A percentile compares a stretch with the other conserved stretches of the same genome.
Evolutionary conservation across 2,113 vertebrate species (phyloP).

Genomic region (Suricata suricatta): DNA sequence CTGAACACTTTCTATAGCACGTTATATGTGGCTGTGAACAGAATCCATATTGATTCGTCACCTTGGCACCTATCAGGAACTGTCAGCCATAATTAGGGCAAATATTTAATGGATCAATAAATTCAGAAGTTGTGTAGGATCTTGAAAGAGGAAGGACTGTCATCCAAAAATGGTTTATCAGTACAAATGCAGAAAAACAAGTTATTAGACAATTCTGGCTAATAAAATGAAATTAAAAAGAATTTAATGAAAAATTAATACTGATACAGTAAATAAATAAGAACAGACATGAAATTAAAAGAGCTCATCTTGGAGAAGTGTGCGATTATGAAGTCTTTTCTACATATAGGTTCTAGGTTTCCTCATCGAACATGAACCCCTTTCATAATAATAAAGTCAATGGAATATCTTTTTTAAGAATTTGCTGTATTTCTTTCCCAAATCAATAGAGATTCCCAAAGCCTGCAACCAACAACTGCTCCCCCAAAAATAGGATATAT

Average conservation of each 20-base stretch:
- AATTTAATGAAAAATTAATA: slow-evolving; percentile 17
- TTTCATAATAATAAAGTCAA: neutral
- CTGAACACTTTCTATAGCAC: neutral
- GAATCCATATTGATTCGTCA: neutral
- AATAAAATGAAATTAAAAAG: neutral
- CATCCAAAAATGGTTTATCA: neutral
- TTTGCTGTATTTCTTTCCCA: slow-evolving; percentile 17
- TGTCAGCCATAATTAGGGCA: neutral
- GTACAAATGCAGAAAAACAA: neutral
- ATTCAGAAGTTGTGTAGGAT: neutral
- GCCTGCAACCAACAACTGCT: neutral
- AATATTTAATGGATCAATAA: neutral
- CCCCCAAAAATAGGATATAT: neutral
- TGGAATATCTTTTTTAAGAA: slow-evolving; percentile 16
- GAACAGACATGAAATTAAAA: neutral
- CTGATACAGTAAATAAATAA: neutral
- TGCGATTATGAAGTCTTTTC: neutral
- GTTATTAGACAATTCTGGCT: neutral
- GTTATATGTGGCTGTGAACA: neutral
- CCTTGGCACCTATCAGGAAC: neutral
- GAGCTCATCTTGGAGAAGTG: neutral
- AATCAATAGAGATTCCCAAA: slow-evolving; percentile 8
- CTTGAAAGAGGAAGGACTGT: neutral
- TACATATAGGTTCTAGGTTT: neutral
- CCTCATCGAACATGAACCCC: neutral